Base-by-base conservation (phyloP, 2,888 invertebrate genomes). In the Polyploca ridens region DNA sequence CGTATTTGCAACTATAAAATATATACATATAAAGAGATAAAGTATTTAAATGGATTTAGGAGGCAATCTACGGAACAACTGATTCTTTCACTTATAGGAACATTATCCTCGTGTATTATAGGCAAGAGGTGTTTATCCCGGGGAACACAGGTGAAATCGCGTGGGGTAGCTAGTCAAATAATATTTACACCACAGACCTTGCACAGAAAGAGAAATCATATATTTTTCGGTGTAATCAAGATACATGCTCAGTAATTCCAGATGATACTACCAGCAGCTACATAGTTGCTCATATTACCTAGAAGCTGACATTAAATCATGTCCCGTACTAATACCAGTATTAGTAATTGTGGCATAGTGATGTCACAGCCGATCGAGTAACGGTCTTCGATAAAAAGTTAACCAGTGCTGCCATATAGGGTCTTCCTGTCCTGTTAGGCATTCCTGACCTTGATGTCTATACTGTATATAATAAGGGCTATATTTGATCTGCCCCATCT, bases 351-450 rank as follows among this genome's bases (percentile, higher is more conserved):
- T 69, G 67, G 72, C 72, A 72, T 70, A 73, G 74, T 75, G 77
- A 76, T 74, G 73, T 75, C 71, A 78, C 70, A 33, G 61, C 66
- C 63, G 72, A 69, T 71, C 71, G 63, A 62, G 70, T 84, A 85
- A 86, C 85, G 83, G 86, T 82, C 68, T 59, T 66, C 62, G 63
- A 73, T 74, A 82, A 86, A 85, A 86, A 85, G 70, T 71, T 62
- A 81, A 81, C 72, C 67, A 59, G 71, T 68, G 70, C 62, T 59
- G 64, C 84, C 84, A 69, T 84, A 67, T 84, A 86, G 65, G 81
- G 87, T 66, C 79, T 85, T 86, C 87, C 85, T 86, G 87, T 3
- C 69, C 67, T 59, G 69, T 44, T 66, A 35, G 62, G 67, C 73
- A 72, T 67, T 77, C 72, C 76, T 79, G 81, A 77, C 82, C 78